phyloP scores from a whole-genome alignment of 1,140 invertebrate species.

The Yoshiicerus persimilis region DNA sequence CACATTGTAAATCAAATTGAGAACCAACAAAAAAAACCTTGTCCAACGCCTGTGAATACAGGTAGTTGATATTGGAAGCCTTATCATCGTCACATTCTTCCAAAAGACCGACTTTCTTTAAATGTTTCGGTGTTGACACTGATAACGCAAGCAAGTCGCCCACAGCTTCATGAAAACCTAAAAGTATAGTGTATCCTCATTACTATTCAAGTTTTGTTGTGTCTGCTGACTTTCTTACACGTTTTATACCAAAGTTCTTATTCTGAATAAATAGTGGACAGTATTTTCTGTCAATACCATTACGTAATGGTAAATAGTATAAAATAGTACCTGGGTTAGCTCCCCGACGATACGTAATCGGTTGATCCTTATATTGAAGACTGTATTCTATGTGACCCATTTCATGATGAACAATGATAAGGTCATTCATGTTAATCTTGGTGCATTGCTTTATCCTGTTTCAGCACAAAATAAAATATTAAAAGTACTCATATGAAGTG shows the following conservation, averaged over 20 bases:
- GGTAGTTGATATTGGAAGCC: slow-evolving; percentile 55
- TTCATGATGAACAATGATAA: slow-evolving; percentile 78
- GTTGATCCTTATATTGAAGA: slow-evolving; percentile 76
- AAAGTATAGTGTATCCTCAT: no score
- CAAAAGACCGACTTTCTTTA: slow-evolving; percentile 55
- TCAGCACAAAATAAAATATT: slow-evolving; percentile 37
- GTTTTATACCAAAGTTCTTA: no score
- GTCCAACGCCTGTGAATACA: slow-evolving; percentile 58
- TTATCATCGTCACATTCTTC: slow-evolving; percentile 48
- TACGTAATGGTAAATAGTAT: no score
- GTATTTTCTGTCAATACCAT: no score
- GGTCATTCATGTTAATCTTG: slow-evolving; percentile 67
- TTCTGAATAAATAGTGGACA: no score
- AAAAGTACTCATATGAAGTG: no score
- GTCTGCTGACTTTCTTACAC: no score
- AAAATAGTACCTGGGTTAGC: slow-evolving; percentile 72
- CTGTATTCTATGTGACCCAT: slow-evolving; percentile 87
- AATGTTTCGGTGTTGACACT: slow-evolving; percentile 56
- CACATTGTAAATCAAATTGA: no score
- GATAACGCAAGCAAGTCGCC: slow-evolving; percentile 78
- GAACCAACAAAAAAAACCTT: slow-evolving; percentile 54
- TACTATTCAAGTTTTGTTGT: no score
- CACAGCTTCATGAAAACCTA: slow-evolving; percentile 91
- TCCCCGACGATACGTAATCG: slow-evolving; percentile 71
- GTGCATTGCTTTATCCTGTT: slow-evolving; percentile 91